Evolutionary conservation across 2,113 vertebrate genomes (phyloP).

Genomic region (Ptilonorhynchus violaceus): DNA sequence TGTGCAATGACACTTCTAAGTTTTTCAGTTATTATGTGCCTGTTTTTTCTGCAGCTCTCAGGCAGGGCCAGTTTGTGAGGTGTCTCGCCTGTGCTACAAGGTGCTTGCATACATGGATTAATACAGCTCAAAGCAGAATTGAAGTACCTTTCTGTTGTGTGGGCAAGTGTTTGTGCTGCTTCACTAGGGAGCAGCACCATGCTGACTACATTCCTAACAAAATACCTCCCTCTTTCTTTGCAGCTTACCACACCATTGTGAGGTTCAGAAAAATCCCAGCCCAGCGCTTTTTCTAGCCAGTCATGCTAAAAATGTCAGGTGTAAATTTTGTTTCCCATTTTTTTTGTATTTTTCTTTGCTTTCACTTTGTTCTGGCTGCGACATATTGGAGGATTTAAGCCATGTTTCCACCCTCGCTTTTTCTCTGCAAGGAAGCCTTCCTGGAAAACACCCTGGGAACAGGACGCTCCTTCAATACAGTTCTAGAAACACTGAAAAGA

Average conservation of each 20-base stretch:
- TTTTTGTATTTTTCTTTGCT: background rate
- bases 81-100: background rate
- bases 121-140: background rate
- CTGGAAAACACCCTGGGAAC: background rate
- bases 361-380: background rate
- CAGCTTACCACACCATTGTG: background rate
- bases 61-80: background rate
- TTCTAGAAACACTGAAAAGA: background rate
- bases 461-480: accelerated
- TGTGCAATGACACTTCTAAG: background rate
- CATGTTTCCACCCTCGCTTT: background rate
- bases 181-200: background rate
- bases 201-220: background rate
- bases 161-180: background rate
- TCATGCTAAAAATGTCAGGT: background rate
- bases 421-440: background rate
- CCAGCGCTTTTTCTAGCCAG: background rate
- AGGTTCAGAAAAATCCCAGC: background rate
- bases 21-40: background rate
- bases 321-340: background rate
- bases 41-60: background rate
- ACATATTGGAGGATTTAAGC: background rate
- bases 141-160: background rate
- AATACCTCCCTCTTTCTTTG: background rate
- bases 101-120: background rate